Percentiles rank a stretch among this genome's conserved stretches.
Conservation (phyloP, 2,797 vertebrate species). For the Prionace glauca region DNA sequence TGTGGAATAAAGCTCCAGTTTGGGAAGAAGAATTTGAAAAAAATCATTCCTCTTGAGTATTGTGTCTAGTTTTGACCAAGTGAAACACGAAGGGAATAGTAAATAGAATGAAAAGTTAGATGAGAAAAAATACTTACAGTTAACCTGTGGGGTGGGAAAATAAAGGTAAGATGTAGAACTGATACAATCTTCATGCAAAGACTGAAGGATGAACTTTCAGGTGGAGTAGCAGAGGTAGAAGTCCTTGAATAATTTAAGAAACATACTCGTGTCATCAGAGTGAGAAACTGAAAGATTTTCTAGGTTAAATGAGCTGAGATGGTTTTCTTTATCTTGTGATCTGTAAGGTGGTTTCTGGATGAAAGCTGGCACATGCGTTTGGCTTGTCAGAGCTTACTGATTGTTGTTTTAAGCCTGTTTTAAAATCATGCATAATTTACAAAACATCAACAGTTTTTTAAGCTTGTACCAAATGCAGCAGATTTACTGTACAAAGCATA, state of each 20-base stretch:
- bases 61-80: background rate
- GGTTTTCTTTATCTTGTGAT: background rate
- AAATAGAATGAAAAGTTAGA: too few relatives aligned
- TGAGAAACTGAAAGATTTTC: background rate
- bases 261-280: background rate
- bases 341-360: background rate
- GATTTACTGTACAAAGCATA: background rate
- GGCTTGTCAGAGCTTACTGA: background rate
- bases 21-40: background rate
- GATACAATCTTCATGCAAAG: background rate
- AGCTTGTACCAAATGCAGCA: background rate
- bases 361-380: background rate
- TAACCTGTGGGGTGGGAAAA: too few relatives aligned
- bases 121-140: too few relatives aligned
- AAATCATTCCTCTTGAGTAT: background rate
- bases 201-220: background rate
- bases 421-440: background rate
- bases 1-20: background rate
- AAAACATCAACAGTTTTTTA: background rate
- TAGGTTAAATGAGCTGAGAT: background rate
- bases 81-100: background rate
- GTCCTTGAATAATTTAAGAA: background rate
- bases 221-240: background rate
- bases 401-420: background rate
- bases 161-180: too few relatives aligned